phyloP scores from a whole-genome alignment of 2,797 vertebrate genomes.

The Tangara arthus region DNA sequence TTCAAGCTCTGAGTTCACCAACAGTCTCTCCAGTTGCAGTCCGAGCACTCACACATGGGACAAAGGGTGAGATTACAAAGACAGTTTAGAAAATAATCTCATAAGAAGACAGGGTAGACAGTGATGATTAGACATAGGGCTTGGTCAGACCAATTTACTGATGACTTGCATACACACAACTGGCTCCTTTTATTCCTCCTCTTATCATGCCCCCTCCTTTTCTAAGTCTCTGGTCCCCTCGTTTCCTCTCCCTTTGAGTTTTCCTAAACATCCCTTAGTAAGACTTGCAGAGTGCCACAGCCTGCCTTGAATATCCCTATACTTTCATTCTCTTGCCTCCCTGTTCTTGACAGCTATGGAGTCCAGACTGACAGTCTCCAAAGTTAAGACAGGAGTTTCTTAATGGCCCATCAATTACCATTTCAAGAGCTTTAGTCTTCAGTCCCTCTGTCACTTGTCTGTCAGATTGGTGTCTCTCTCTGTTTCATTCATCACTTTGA shows the following conservation, averaged over 20 bases:
- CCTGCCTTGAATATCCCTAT: not conserved
- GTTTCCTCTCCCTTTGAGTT: not conserved
- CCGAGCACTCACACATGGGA: not conserved
- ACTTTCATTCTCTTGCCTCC: fast-evolving
- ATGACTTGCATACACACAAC: not conserved
- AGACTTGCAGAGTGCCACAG: not conserved
- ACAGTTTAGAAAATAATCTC: not conserved
- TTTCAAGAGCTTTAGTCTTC: not conserved
- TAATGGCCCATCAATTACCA: not conserved
- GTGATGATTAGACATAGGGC: not conserved
- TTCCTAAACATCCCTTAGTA: not conserved
- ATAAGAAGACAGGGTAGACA: not conserved
- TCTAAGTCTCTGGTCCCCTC: not conserved
- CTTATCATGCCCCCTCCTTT: not conserved
- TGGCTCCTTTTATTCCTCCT: not conserved
- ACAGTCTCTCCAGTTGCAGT: not conserved
- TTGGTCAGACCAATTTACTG: not conserved
- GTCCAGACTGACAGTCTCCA: not conserved
- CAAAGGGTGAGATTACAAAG: not conserved
- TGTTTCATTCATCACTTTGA: not conserved
- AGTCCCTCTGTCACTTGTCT: not conserved
- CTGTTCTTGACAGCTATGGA: not conserved
- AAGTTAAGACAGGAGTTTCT: not conserved
- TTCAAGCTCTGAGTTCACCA: not conserved
- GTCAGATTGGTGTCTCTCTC: not conserved